phyloP scores from a whole-genome alignment of 2,888 invertebrate species.

The Cheilosia scutellata region DNA sequence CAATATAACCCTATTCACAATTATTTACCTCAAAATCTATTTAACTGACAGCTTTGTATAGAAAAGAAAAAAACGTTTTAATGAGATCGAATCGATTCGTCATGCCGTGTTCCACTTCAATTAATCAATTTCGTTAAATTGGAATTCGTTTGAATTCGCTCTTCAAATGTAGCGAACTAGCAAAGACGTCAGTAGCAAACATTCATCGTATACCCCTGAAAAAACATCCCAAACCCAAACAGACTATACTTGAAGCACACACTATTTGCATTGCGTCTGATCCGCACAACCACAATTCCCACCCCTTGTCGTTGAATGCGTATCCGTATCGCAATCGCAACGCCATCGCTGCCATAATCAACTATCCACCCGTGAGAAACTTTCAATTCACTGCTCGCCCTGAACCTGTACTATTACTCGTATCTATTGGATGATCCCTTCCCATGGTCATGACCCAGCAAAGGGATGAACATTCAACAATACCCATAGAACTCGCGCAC shows the following conservation, averaged over 20 bases:
- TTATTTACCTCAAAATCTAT: slow-evolving; percentile 7
- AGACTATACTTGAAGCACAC: background rate
- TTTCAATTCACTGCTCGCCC: slow-evolving; percentile 25
- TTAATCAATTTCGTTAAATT: slow-evolving; percentile 67
- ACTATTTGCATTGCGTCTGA: slow-evolving; percentile 58
- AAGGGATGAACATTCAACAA: slow-evolving; percentile 41
- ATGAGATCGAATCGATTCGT: slow-evolving; percentile 62
- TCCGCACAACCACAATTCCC: slow-evolving; percentile 41
- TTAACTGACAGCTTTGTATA: background rate
- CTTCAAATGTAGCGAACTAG: slow-evolving; percentile 48
- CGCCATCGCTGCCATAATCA: slow-evolving; percentile 36
- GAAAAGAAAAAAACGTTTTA: background rate
- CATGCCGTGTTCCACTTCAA: slow-evolving; percentile 73
- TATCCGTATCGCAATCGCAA: slow-evolving; percentile 40
- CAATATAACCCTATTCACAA: background rate
- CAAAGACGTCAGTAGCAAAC: slow-evolving; percentile 51
- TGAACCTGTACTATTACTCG: slow-evolving; percentile 51
- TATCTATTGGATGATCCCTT: slow-evolving; percentile 68
- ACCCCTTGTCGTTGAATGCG: slow-evolving; percentile 1
- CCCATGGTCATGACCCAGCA: slow-evolving; percentile 7
- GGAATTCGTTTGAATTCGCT: slow-evolving; percentile 46
- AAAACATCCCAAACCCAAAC: slow-evolving; percentile 8
- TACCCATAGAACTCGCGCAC: slow-evolving; percentile 21
- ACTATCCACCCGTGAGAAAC: slow-evolving; percentile 67
- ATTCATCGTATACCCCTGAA: slow-evolving; percentile 3